Evolutionary conservation across 2,888 invertebrate genomes (phyloP).

Genomic region (Himalopsyche anomala): DNA sequence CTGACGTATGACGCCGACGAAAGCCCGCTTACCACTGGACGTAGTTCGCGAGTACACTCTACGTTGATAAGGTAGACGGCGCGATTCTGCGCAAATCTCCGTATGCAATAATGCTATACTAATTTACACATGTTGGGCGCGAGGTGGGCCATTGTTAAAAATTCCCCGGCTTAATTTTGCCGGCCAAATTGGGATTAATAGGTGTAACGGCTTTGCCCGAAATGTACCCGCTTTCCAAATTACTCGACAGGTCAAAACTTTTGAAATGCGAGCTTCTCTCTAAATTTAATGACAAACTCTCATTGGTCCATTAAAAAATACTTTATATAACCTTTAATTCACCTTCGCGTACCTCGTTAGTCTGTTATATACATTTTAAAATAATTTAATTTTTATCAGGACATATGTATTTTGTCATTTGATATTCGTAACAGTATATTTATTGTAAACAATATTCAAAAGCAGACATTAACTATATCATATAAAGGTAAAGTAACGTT

Average conservation of each 20-base stretch:
- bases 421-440: no score
- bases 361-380: no score
- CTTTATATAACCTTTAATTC: no score
- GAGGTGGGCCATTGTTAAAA: slow-evolving; percentile 34
- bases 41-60: slow-evolving; percentile 33
- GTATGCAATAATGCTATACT: slow-evolving; percentile 8
- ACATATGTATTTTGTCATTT: no score
- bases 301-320: no score
- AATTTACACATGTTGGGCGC: slow-evolving; percentile 29
- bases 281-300: neutral
- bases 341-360: no score
- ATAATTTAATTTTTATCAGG: no score
- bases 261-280: slow-evolving; percentile 30
- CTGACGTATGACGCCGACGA: slow-evolving; percentile 57
- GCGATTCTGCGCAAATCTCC: slow-evolving; percentile 61
- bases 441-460: no score
- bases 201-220: slow-evolving; percentile 1
- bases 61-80: slow-evolving; percentile 51
- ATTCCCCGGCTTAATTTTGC: slow-evolving; percentile 18
- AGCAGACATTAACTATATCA: no score
- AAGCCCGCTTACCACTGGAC: slow-evolving; percentile 58
- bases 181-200: slow-evolving; percentile 25
- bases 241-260: slow-evolving; percentile 24
- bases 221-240: slow-evolving; percentile 9
- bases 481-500: no score